Conservation (phyloP, 2,797 vertebrate genomes). For the Crocidura indochinensis region DNA sequence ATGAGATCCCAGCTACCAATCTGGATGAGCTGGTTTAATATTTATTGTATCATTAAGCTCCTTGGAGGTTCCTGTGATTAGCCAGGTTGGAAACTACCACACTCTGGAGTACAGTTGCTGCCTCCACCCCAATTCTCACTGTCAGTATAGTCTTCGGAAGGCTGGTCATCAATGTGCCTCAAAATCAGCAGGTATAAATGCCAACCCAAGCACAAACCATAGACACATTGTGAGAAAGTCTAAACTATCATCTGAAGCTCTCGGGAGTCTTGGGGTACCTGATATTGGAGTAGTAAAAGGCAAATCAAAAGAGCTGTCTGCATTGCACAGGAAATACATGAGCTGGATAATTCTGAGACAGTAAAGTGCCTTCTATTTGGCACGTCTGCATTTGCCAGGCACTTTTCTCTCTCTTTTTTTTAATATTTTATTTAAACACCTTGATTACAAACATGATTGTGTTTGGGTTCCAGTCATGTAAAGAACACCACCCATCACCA, state of each 20-base stretch:
- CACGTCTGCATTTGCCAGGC: neutral
- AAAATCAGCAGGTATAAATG: neutral
- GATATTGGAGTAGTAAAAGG: no score
- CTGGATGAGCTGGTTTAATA: neutral
- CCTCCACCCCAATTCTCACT: neutral
- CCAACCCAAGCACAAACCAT: neutral
- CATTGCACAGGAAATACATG: conserved; percentile 4
- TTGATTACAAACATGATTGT: no score
- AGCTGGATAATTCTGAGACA: neutral
- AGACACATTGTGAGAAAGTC: neutral
- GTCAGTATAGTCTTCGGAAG: neutral
- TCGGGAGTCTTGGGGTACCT: neutral
- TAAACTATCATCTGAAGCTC: neutral
- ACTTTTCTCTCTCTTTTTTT: no score
- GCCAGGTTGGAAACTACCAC: neutral
- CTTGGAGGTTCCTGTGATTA: neutral
- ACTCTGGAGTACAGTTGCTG: neutral
- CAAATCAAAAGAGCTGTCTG: neutral
- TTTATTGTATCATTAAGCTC: neutral
- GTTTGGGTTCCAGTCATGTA: no score
- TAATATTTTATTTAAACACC: no score
- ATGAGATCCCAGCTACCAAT: neutral
- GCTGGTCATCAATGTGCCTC: neutral
- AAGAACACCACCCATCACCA: no score
- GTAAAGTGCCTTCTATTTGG: neutral